Percentiles rank a stretch among this genome's conserved stretches.
Evolutionary conservation across 2,888 invertebrate species (phyloP).

Genomic region (Drosophila seclusa): DNA sequence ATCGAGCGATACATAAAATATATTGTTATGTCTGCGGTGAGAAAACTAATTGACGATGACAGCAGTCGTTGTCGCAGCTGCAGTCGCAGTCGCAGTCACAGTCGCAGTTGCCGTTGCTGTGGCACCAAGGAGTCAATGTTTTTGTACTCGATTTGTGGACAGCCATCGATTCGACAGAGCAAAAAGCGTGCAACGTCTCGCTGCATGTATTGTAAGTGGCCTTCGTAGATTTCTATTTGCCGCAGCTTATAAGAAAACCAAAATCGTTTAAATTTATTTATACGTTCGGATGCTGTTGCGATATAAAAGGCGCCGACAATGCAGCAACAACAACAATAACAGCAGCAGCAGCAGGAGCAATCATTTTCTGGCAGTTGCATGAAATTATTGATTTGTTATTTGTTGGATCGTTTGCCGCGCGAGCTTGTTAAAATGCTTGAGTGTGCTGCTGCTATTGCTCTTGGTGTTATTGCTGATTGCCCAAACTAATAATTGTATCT

Average conservation of each 20-base stretch:
- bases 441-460: constrained; percentile 15
- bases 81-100: background rate
- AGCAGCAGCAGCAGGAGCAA: constrained; percentile 46
- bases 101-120: background rate
- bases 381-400: constrained; percentile 77
- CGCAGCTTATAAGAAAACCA: constrained; percentile 50
- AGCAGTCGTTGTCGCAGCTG: constrained; percentile 39
- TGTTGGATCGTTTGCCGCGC: constrained; percentile 54
- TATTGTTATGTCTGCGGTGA: constrained; percentile 79
- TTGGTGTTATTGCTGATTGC: constrained; percentile 54
- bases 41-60: constrained; percentile 79
- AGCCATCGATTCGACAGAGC: constrained; percentile 39
- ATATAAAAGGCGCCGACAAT: constrained; percentile 73
- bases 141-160: constrained; percentile 33
- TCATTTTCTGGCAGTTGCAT: constrained; percentile 68
- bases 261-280: constrained; percentile 74
- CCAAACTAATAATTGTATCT: constrained; percentile 67
- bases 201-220: constrained; percentile 55
- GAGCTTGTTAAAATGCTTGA: constrained; percentile 69
- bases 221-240: constrained; percentile 70
- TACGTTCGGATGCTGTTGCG: constrained; percentile 48
- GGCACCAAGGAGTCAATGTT: constrained; percentile 47
- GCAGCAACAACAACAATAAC: constrained; percentile 30
- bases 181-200: constrained; percentile 41
- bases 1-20: constrained; percentile 69